phyloP scores from a whole-genome alignment of 2,113 vertebrate species.

The Mesocricetus auratus region DNA sequence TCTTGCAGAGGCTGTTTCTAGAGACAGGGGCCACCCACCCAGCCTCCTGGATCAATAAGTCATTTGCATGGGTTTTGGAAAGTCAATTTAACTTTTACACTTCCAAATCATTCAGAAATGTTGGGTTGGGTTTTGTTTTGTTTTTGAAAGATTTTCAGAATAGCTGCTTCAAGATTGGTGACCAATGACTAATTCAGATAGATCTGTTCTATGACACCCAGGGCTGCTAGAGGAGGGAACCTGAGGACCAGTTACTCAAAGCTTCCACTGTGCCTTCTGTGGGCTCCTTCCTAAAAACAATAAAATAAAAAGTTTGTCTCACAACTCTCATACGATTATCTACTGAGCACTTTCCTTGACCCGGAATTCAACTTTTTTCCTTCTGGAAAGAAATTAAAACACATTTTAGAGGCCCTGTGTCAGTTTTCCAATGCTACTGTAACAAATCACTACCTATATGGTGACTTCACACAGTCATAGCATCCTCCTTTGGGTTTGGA shows the following conservation, averaged over 20 bases:
- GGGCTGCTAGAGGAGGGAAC: neutral
- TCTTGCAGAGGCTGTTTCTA: constrained; percentile 25
- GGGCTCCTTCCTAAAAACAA: neutral
- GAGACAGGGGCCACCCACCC: neutral
- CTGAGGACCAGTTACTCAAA: neutral
- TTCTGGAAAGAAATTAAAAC: constrained; percentile 52
- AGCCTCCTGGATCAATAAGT: constrained; percentile 1
- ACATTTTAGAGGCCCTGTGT: neutral
- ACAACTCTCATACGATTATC: neutral
- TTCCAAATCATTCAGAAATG: constrained; percentile 53
- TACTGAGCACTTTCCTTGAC: constrained; percentile 37
- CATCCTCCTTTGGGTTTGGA: neutral
- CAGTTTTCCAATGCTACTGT: neutral
- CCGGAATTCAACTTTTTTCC: neutral
- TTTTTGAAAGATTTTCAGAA: constrained; percentile 28
- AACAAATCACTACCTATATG: neutral
- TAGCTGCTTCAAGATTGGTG: neutral
- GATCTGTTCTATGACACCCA: neutral
- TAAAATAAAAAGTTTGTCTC: neutral
- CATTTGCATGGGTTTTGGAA: constrained; percentile 15
- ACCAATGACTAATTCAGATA: neutral
- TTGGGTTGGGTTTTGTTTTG: neutral
- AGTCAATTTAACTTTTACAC: neutral
- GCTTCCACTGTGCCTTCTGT: neutral
- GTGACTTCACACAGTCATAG: neutral